Evolutionary conservation across 2,113 vertebrate genomes (phyloP).

Genomic region (Phrynosoma blainvillii): DNA sequence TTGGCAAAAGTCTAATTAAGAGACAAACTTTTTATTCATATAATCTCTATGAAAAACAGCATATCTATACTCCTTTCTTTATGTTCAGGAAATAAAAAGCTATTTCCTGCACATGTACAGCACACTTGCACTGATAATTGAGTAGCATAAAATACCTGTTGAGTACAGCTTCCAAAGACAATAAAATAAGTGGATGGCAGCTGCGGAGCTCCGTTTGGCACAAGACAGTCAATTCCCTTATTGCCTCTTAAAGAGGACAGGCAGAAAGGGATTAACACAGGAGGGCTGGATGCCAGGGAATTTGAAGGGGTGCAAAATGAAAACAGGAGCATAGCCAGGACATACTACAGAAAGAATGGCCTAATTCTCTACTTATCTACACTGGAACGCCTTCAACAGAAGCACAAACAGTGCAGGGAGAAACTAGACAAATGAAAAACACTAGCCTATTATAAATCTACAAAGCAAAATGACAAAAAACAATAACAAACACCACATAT

Average conservation of each 20-base stretch:
- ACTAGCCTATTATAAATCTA: background rate
- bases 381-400: background rate
- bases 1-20: background rate
- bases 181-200: constrained; percentile 21
- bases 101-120: constrained; percentile 15
- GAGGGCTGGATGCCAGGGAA: constrained; percentile 5
- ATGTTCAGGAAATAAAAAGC: background rate
- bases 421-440: background rate
- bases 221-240: background rate
- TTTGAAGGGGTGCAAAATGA: constrained; percentile 4
- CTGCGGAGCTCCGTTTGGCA: background rate
- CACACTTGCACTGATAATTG: background rate
- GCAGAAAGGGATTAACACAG: constrained; percentile 8
- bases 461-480: background rate
- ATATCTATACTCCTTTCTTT: background rate
- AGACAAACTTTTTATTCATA: background rate
- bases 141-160: constrained; percentile 9
- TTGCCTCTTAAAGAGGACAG: background rate
- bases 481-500: too few species aligned
- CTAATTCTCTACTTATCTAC: background rate
- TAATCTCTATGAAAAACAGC: background rate
- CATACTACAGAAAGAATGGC: background rate
- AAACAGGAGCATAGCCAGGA: background rate
- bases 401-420: background rate
- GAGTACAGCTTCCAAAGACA: constrained; percentile 3